A percentile compares a stretch with the other conserved stretches of the same genome.
Evolutionary conservation across 1,140 invertebrate species (phyloP).

Genomic region (Idris sp.): DNA sequence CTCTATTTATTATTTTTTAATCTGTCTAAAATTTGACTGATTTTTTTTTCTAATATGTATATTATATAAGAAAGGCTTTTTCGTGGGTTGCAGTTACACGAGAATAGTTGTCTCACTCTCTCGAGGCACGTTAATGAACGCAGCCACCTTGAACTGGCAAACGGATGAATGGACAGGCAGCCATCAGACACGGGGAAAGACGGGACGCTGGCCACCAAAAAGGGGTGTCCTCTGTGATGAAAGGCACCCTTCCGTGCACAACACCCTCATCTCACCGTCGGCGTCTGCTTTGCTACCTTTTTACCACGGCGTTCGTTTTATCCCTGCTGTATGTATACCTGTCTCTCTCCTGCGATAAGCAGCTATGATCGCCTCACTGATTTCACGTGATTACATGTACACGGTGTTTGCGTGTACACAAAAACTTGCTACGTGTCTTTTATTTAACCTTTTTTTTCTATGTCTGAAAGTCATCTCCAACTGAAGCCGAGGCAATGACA

Average conservation of each 20-base stretch:
- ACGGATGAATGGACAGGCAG: conserved; percentile 74
- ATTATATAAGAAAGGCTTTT: too few relatives aligned
- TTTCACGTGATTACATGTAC: conserved; percentile 73
- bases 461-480: conserved; percentile 47
- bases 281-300: conserved; percentile 69
- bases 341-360: conserved; percentile 64
- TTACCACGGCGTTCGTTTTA: conserved; percentile 49
- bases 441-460: conserved; percentile 54
- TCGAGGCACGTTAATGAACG: conserved; percentile 73
- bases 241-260: conserved; percentile 70
- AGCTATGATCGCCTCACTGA: conserved; percentile 71
- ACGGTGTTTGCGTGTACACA: conserved; percentile 54
- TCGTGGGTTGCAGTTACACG: conserved; percentile 32
- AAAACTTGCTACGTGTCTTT: conserved; percentile 41
- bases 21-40: too few relatives aligned
- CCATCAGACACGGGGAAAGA: conserved; percentile 43
- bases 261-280: conserved; percentile 57
- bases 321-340: conserved; percentile 1
- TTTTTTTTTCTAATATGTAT: too few relatives aligned
- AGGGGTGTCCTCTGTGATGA: conserved; percentile 73
- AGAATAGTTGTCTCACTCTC: conserved; percentile 52
- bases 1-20: too few relatives aligned
- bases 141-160: conserved; percentile 78
- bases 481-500: conserved; percentile 29
- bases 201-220: conserved; percentile 70